These are phyloP conservation scores for Entosphenus tridentatus DNA, from an alignment of 2,113 vertebrate species.

Conservation along the genomic window DNA sequence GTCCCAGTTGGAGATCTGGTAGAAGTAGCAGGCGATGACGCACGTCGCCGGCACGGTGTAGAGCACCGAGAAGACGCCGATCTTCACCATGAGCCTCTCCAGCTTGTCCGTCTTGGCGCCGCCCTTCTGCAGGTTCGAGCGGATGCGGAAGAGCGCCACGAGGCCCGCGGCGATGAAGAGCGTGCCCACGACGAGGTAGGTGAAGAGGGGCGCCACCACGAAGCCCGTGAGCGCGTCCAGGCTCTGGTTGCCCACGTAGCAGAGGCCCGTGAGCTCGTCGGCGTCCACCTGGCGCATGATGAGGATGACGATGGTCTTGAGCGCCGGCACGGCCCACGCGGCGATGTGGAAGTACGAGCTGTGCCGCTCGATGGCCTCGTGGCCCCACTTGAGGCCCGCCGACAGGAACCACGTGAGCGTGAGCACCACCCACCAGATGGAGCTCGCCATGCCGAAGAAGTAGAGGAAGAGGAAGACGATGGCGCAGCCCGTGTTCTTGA, in stretches of 20 bases:
- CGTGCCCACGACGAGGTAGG: constrained; percentile 81
- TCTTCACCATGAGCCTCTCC: constrained; percentile 94
- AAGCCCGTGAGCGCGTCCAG: constrained; percentile 81
- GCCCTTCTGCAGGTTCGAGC: constrained; percentile 93
- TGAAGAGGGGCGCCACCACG: constrained; percentile 77
- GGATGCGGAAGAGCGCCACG: constrained; percentile 89
- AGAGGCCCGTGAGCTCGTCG: constrained; percentile 70
- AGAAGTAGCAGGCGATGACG: constrained; percentile 90
- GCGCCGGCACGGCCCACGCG: constrained; percentile 84
- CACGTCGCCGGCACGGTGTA: constrained; percentile 89
- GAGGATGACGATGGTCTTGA: constrained; percentile 92
- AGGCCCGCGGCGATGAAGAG: constrained; percentile 83
- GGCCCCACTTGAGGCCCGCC: constrained; percentile 90
- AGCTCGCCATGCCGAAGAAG: constrained; percentile 98
- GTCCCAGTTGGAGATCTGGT: constrained; percentile 79
- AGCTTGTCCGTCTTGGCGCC: constrained; percentile 95
- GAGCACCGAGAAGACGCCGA: constrained; percentile 89
- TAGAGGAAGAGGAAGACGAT: constrained; percentile 97
- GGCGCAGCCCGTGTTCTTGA: constrained; percentile 97
- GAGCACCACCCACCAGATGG: constrained; percentile 98
- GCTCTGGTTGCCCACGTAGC: constrained; percentile 83
- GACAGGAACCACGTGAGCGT: constrained; percentile 96
- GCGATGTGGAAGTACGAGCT: constrained; percentile 98
- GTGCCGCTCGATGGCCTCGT: constrained; percentile 97
- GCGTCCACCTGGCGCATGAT: constrained; percentile 93